Evolutionary conservation across 1,140 invertebrate species (phyloP).

Genomic region (Chrysomallon squamiferum): DNA sequence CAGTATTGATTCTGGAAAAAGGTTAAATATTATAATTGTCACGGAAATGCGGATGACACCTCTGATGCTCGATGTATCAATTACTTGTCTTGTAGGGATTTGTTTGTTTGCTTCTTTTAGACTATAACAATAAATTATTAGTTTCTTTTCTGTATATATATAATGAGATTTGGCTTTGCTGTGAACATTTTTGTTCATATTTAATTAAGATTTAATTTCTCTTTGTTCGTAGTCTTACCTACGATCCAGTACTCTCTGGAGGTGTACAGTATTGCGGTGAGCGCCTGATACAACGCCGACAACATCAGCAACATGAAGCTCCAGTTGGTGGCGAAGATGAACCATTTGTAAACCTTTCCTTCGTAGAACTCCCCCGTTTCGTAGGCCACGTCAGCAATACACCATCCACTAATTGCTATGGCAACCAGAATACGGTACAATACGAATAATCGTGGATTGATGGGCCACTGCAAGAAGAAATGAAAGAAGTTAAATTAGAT

Average conservation of each 20-base stretch:
- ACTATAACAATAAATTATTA: too few species aligned
- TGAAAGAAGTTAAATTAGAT: neutral
- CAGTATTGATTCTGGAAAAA: too few species aligned
- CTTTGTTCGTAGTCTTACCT: too few species aligned
- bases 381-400: slow-evolving; percentile 40
- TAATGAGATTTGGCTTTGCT: too few species aligned
- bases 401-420: slow-evolving; percentile 37
- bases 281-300: slow-evolving; percentile 34
- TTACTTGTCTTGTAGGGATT: too few species aligned
- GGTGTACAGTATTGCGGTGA: slow-evolving; percentile 34
- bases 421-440: slow-evolving; percentile 37
- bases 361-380: slow-evolving; percentile 47
- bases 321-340: slow-evolving; percentile 59
- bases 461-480: slow-evolving; percentile 45
- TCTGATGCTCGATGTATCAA: too few species aligned
- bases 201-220: too few species aligned
- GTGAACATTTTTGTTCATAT: too few species aligned
- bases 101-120: too few species aligned
- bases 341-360: slow-evolving; percentile 36
- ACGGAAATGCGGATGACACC: too few species aligned
- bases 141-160: too few species aligned
- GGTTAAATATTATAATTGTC: too few species aligned
- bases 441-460: slow-evolving; percentile 37
- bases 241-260: slow-evolving; percentile 33
- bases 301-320: slow-evolving; percentile 46